Base-by-base conservation (phyloP, 92 coral and sea anemone genomes). In the Zoanthus sociatus region DNA sequence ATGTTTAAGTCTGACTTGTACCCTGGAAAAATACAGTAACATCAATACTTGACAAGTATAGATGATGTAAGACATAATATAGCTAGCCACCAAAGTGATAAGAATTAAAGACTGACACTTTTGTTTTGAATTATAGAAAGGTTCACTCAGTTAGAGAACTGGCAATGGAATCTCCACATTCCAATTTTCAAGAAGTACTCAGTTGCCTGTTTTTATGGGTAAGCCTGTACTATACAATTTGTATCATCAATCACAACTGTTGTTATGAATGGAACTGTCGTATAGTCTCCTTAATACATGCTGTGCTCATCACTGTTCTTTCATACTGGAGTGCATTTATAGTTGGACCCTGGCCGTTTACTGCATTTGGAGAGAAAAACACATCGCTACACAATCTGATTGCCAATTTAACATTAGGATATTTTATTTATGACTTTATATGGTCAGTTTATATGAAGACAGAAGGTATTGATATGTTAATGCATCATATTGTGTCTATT, bases 341-440 rank as follows among this genome's bases (percentile, higher is more conserved):
- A 26, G 91, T 95, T 21, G 99, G 99, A 9, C 99, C 99, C 0
- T 97, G 99, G 99, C 98, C 99, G 3, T 93, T 97, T 87, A 94
- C 76, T 6, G 90, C 92, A 2, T 86, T 97, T 87, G 99, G 99
- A 14, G 92, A 89, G 10, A 87, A 89, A 4, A 95, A 87, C 75
- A 95, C 98, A 3, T 92, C 94, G 11, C 91, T 94, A 1, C 99
- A 97, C 21, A 92, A 84, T 12, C 81, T 97, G 30, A 92, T 95
- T 73, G 92, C 93, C 7, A 82, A 90, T 7, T 71, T 95, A 44
- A 92, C 99, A 14, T 85, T 97, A 26, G 98, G 98, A 0, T 97
- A 97, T 77, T 97, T 97, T 76, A 48, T 95, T 70, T 97, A 95
- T 74, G 99, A 97, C 82, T 95, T 97, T 81, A 18, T 83, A 5